Base-by-base conservation (phyloP, 2,888 invertebrate species). In the Ochropleura leucogaster region DNA sequence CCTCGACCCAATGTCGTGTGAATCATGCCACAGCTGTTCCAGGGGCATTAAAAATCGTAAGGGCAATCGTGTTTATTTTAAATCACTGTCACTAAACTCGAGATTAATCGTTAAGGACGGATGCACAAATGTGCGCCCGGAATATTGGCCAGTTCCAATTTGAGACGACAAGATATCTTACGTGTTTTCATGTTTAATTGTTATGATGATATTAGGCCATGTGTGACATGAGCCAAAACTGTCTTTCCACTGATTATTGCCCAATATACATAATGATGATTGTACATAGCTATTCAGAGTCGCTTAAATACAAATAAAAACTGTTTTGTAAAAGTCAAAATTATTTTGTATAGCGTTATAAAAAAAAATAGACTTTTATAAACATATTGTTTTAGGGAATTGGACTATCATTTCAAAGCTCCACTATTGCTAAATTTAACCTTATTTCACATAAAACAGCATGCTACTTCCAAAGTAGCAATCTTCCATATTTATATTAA, bases 1-100 rank as follows among this genome's bases (percentile, higher is more conserved):
- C 88, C 90, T 92, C 91, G 89, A 90, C 88, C 93, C 96, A 96
- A 96, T 96, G 96, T 94, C 96, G 89, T 83, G 87, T 96, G 96
- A 96, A 82, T 96, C 96, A 96, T 85, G 82, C 88, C 85, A 92
- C 95, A 95, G 95, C 95, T 95, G 95, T 94, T 94, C 90, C 92
- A 92, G 91, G 90, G 92, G 89, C 89, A 93, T 93, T 93, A 93
- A 95, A 95, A 95, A 94, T 94, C 90, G 92, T 95, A 94, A 95
- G 95, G 95, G 94, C 94, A 92, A 92, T 91, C 86, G 88, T 85
- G 91, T 91, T 92, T 94, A 94, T 94, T 93, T 93, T 91, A 91
- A 93, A 88, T 87, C 85, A 81, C 85, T 90, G 91, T 91, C 92
- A 91, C 90, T 90, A 90, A 91, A 90, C 88, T 87, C 84, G 82